Base-by-base conservation (phyloP, 1,140 invertebrate genomes). In the Idris sp. region DNA sequence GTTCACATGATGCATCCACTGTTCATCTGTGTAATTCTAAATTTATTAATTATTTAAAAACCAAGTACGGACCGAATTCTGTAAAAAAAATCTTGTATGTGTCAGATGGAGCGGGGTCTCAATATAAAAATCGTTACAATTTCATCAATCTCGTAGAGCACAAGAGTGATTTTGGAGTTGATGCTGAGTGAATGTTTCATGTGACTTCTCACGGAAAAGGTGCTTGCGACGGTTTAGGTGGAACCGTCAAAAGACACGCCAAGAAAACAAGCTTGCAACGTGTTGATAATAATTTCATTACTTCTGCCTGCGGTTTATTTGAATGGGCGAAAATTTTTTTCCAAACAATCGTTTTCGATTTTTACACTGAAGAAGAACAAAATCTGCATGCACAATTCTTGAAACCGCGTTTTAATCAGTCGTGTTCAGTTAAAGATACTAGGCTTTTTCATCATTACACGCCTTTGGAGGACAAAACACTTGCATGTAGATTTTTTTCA, bases 171-270 rank as follows among this genome's bases (percentile, higher is more conserved):
- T 76, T 80, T 54, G 31, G 41, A 25, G 31, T 77, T 14, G 38
- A 71, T 19, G 74, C 74, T 13, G 48, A 80, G 46, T 84, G 80
- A 78, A 31, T 9, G 5, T 30, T 30, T n/a, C 9, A 9, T n/a
- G 28, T n/a, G 5, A 30, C 28, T 9, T 30, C 28, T 3, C 83
- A 82, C 59, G 81, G 83, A 8, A 81, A 81, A 71, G 69, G 65
- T 8, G 41, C 62, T 0, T 77, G 71, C 35, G 69, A 81, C 58
- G 80, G 77, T 10, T 13, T 80, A 16, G 71, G 73, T 8, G 69
- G 59, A 15, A 41, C 51, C 7, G 46, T 79, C 0, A 78, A 78
- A 67, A 41, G 76, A 54, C 22, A 48, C n/a, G 79, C 76, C 0
- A 41, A 49, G 4, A 54, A 46, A 19, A 43, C 74, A 11, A 78